These are phyloP conservation scores for Micrastur ruficollis DNA, from an alignment of 2,797 vertebrate genomes.

Conservation along the genomic window DNA sequence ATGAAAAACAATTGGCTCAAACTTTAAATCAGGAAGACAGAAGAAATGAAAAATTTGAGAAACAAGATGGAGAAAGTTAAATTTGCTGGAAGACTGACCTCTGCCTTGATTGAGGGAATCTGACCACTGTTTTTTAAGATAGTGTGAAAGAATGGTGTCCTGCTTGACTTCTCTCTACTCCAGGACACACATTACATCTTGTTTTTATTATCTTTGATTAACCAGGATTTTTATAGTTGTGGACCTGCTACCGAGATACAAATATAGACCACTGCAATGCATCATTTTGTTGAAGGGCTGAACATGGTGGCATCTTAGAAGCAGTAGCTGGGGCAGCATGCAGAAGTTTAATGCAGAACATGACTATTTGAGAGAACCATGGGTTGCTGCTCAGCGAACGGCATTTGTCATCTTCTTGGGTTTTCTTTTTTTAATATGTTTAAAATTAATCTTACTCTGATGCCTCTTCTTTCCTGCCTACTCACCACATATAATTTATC, in stretches of 20 bases:
- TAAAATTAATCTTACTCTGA: background rate
- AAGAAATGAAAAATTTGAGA: background rate
- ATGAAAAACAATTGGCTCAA: background rate
- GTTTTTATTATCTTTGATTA: background rate
- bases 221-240: background rate
- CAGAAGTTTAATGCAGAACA: background rate
- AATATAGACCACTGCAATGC: background rate
- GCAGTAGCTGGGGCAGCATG: background rate
- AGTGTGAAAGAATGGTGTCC: background rate
- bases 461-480: background rate
- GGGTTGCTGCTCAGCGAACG: background rate
- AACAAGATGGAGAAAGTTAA: background rate
- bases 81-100: background rate
- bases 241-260: background rate
- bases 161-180: background rate
- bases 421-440: background rate
- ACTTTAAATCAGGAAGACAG: background rate
- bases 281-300: background rate
- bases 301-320: background rate
- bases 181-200: background rate
- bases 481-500: background rate
- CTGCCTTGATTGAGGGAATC: background rate
- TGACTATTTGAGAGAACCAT: background rate
- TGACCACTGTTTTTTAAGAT: background rate
- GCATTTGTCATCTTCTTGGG: background rate